Percentiles rank a stretch among this genome's conserved stretches.
Evolutionary conservation across 1,140 invertebrate species (phyloP).

Genomic region (Maniola jurtina): DNA sequence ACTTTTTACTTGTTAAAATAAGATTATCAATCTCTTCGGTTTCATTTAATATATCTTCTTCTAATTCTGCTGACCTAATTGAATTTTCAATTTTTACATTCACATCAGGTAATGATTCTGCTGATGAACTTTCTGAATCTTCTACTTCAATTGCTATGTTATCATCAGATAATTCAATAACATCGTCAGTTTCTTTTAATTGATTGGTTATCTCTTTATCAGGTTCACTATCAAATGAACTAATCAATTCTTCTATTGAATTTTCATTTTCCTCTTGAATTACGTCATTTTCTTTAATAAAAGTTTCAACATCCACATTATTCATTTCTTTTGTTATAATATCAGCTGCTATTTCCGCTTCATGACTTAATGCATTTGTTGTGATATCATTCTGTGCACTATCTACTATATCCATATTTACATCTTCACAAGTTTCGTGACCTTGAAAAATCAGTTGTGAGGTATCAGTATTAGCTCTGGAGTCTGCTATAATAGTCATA

Average conservation of each 20-base stretch:
- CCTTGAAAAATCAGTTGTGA: not conserved
- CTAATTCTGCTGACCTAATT: not conserved
- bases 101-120: not conserved
- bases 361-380: slow-evolving; percentile 9
- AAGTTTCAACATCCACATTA: slow-evolving; percentile 9
- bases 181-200: not conserved
- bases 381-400: not conserved
- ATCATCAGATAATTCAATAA: slow-evolving; percentile 9
- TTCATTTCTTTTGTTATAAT: slow-evolving; percentile 21
- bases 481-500: not conserved
- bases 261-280: slow-evolving; percentile 1
- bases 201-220: not conserved
- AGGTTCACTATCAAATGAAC: not conserved
- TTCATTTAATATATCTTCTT: slow-evolving; percentile 9
- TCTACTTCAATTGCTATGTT: not conserved
- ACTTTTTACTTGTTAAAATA: not conserved
- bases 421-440: not conserved
- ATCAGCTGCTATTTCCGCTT: slow-evolving; percentile 18
- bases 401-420: not conserved
- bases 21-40: not conserved
- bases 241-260: not conserved
- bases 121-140: not conserved
- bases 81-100: slow-evolving; percentile 9
- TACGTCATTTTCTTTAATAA: not conserved
- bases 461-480: not conserved